Conservation (phyloP, 1,140 invertebrate species). For the Eurytemora carolleeae region DNA sequence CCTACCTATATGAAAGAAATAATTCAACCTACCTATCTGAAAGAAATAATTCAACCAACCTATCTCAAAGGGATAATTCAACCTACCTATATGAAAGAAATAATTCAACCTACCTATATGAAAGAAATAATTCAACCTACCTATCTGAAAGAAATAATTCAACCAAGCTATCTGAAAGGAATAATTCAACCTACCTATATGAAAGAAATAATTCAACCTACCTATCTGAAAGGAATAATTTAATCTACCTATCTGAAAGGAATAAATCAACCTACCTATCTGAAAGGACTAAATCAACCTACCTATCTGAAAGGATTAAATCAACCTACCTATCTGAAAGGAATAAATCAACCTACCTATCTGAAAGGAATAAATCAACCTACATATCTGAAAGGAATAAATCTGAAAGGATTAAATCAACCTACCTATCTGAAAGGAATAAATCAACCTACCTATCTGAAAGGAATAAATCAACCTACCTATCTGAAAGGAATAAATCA, state of each 20-base stretch:
- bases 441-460: no score
- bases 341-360: constrained; percentile 30
- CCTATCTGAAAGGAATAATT: constrained; percentile 25
- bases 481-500: constrained; percentile 28
- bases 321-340: no score
- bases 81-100: constrained; percentile 32
- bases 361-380: constrained; percentile 29
- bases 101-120: no score
- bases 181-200: constrained; percentile 30
- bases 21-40: constrained; percentile 32
- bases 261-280: no score
- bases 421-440: constrained; percentile 31
- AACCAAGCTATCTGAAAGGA: no score
- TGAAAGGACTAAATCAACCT: constrained; percentile 27
- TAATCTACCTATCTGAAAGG: constrained; percentile 31
- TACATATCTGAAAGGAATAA: constrained; percentile 31
- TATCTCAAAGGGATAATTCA: constrained; percentile 24
- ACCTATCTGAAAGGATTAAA: constrained; percentile 31
- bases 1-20: no score
- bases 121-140: constrained; percentile 27
- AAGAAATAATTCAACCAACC: no score
- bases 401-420: constrained; percentile 25
- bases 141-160: constrained; percentile 31
- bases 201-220: no score
- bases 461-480: constrained; percentile 27